These are phyloP conservation scores for Lipotes vexillifer DNA, from an alignment of 2,113 vertebrate species.

Conservation along the genomic window DNA sequence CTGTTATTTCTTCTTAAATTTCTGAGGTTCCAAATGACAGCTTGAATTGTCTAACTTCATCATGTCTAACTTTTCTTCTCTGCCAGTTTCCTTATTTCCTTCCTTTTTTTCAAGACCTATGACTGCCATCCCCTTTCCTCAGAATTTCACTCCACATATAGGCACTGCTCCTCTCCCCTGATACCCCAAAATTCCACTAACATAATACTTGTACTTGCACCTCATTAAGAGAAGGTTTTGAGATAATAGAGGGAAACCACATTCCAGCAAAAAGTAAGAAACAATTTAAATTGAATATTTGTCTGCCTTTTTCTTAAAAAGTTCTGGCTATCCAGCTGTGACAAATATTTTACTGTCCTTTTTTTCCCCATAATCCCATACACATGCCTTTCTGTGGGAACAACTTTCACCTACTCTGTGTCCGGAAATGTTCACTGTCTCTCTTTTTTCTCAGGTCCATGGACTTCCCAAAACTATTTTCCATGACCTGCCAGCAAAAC, in stretches of 20 bases:
- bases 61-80: neutral
- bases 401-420: neutral
- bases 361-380: neutral
- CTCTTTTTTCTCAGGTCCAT: neutral
- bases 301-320: neutral
- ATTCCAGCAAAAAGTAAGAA: neutral
- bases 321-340: neutral
- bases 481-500: neutral
- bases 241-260: neutral
- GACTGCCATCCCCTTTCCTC: neutral
- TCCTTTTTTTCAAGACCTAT: neutral
- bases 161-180: neutral
- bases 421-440: neutral
- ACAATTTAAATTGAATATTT: neutral
- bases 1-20: neutral
- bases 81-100: neutral
- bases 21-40: neutral
- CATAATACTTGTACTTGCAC: neutral
- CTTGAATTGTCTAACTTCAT: neutral
- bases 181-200: neutral
- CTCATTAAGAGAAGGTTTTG: neutral
- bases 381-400: neutral
- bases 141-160: neutral
- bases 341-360: neutral
- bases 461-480: neutral